These are phyloP conservation scores for Baronia brevicornis DNA, from an alignment of 2,888 invertebrate species.

Conservation along the genomic window DNA sequence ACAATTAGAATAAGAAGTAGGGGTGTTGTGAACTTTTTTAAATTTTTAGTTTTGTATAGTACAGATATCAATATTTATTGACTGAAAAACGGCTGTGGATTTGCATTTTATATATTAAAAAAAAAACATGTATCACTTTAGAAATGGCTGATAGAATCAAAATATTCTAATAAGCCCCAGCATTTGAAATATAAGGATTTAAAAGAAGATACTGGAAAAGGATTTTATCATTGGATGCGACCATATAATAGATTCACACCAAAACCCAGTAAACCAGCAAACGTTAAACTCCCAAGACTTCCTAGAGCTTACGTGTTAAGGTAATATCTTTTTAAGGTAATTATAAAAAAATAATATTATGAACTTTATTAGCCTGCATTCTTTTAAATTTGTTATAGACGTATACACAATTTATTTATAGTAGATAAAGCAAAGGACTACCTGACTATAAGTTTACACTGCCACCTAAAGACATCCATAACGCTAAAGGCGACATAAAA, in stretches of 20 bases:
- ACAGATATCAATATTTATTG: neutral
- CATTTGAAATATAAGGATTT: constrained; percentile 50
- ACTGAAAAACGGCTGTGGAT: no score
- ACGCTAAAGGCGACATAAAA: no score
- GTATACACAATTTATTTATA: neutral
- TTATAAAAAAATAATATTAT: neutral
- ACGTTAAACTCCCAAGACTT: constrained; percentile 40
- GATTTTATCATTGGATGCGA: constrained; percentile 69
- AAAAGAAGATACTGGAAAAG: constrained; percentile 49
- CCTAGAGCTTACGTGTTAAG: constrained; percentile 56
- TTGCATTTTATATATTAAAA: no score
- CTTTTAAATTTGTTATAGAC: neutral
- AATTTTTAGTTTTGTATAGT: neutral
- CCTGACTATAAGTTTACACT: no score
- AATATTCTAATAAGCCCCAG: constrained; percentile 44
- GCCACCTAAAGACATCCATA: no score
- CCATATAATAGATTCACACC: constrained; percentile 50
- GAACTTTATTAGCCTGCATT: no score
- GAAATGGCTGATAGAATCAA: constrained; percentile 67
- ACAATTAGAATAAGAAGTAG: no score
- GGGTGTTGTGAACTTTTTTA: neutral
- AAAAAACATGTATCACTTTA: no score
- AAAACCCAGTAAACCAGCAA: constrained; percentile 39
- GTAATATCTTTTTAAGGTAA: constrained; percentile 24
- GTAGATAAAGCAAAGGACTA: no score